These are phyloP conservation scores for Myiotriccus ornatus DNA, from an alignment of 2,797 vertebrate genomes.

Conservation along the genomic window DNA sequence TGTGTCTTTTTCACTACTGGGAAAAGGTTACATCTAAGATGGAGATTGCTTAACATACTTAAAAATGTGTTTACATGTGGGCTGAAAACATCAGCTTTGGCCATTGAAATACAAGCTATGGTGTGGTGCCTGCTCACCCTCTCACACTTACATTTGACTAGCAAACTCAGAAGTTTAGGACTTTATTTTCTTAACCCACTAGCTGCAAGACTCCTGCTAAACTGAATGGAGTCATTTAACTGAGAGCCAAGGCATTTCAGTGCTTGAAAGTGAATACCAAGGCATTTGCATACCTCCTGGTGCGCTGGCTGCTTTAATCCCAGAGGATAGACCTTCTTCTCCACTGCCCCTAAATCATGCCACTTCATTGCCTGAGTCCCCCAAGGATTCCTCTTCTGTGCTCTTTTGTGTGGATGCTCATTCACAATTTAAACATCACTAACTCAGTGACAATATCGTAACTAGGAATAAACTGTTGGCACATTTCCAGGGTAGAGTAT, in stretches of 20 bases:
- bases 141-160: neutral
- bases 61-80: neutral
- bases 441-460: neutral
- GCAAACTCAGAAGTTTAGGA: neutral
- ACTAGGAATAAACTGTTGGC: neutral
- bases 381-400: neutral
- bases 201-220: neutral
- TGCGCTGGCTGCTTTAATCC: neutral
- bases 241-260: neutral
- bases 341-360: neutral
- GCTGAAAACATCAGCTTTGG: neutral
- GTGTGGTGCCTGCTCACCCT: neutral
- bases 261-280: slow-evolving; percentile 7
- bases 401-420: neutral
- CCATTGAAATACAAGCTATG: neutral
- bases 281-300: slow-evolving; percentile 27
- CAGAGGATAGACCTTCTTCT: neutral
- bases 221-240: slow-evolving; percentile 52
- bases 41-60: neutral
- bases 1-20: neutral
- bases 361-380: neutral
- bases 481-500: neutral
- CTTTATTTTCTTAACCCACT: slow-evolving; percentile 22
- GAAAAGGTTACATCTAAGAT: neutral
- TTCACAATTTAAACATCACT: slow-evolving; percentile 10